A percentile compares a stretch with the other conserved stretches of the same genome.
These are phyloP conservation scores for Sorex fumeus DNA, from an alignment of 2,113 vertebrate species.

Conservation along the genomic window DNA sequence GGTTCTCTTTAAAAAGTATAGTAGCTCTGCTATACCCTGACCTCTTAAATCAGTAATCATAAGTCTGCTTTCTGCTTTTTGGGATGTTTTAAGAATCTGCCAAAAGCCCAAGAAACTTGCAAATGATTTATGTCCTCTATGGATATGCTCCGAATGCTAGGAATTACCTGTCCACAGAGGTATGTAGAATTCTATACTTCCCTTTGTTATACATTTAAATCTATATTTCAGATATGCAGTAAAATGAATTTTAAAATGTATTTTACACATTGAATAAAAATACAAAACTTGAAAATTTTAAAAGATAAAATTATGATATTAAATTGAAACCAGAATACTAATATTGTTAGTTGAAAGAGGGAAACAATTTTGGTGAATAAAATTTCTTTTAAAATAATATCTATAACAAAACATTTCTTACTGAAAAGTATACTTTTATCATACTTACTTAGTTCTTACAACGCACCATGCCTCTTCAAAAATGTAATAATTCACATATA, in stretches of 20 bases:
- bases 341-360: slow-evolving; percentile 37
- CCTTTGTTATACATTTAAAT: slow-evolving; percentile 4
- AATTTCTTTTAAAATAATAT: slow-evolving; percentile 8
- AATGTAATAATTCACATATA: slow-evolving; percentile 96
- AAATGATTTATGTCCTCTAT: neutral
- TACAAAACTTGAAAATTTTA: neutral
- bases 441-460: slow-evolving; percentile 92
- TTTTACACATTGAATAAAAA: slow-evolving; percentile 23
- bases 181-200: neutral
- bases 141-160: no score
- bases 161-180: neutral
- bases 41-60: no score
- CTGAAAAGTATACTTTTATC: neutral
- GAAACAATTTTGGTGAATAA: slow-evolving; percentile 16
- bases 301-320: neutral
- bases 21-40: no score
- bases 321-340: slow-evolving; percentile 30
- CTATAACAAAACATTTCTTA: neutral
- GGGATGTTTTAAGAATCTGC: no score
- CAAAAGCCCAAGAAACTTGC: slow-evolving; percentile 2
- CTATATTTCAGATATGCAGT: neutral
- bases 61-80: no score
- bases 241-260: neutral
- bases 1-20: no score
- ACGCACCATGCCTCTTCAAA: slow-evolving; percentile 98